phyloP scores from a whole-genome alignment of 2,888 invertebrate genomes.

The Erpobdella octoculata region DNA sequence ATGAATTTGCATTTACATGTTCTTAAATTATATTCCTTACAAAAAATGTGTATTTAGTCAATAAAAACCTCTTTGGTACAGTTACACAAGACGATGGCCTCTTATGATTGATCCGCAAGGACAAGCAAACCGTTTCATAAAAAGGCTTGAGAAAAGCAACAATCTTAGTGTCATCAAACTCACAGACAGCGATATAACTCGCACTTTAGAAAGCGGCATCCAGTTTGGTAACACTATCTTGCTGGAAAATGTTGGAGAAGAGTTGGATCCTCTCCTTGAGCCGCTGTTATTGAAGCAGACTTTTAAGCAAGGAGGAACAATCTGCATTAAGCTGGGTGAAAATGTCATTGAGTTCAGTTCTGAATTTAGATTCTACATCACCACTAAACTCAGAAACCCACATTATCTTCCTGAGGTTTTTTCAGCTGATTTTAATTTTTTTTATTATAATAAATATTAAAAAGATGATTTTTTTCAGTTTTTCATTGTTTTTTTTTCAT shows the following conservation, averaged over 20 bases:
- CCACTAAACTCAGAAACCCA: constrained; percentile 54
- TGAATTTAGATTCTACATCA: constrained; percentile 55
- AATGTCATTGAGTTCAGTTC: constrained; percentile 53
- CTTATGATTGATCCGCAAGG: constrained; percentile 53
- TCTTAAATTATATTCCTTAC: not conserved
- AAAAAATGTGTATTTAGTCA: too few species aligned
- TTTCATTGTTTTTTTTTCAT: not conserved
- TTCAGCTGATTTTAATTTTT: not conserved
- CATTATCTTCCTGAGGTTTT: constrained; percentile 52
- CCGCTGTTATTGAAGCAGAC: constrained; percentile 54
- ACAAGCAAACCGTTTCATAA: constrained; percentile 90
- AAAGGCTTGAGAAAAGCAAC: constrained; percentile 80
- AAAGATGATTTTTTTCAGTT: not conserved
- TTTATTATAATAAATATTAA: not conserved
- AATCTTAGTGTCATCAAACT: constrained; percentile 72
- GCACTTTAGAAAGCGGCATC: constrained; percentile 53
- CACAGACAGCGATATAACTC: constrained; percentile 71
- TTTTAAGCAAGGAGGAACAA: constrained; percentile 51
- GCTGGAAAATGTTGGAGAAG: constrained; percentile 53
- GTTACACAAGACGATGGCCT: constrained; percentile 52
- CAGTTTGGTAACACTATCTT: constrained; percentile 55
- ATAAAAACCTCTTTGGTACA: constrained; percentile 34
- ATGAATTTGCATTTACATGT: not conserved
- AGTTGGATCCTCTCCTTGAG: constrained; percentile 52
- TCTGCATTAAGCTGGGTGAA: constrained; percentile 54